Conservation (phyloP, 2,113 vertebrate genomes). For the Motacilla tschutschensis region DNA sequence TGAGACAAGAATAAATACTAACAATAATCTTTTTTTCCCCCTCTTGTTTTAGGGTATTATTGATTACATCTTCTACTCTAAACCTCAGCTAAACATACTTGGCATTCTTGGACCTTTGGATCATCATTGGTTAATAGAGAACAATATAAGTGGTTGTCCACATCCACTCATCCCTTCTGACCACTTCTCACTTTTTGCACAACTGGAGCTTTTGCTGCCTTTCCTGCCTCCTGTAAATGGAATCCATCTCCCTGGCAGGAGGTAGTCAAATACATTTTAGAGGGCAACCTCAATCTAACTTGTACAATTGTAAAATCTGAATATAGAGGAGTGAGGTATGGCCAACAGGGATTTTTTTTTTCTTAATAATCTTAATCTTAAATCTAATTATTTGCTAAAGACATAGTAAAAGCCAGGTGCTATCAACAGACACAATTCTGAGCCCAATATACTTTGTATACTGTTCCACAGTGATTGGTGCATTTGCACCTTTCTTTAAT, state of each 20-base stretch:
- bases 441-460: constrained; percentile 80
- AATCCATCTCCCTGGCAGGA: constrained; percentile 93
- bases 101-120: constrained; percentile 95
- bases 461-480: constrained; percentile 73
- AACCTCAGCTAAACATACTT: constrained; percentile 95
- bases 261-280: constrained; percentile 89
- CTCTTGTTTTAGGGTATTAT: constrained; percentile 88
- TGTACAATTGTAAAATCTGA: constrained; percentile 83
- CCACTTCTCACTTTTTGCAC: constrained; percentile 98
- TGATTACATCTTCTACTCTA: constrained; percentile 98
- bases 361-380: constrained; percentile 83
- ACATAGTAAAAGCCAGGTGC: constrained; percentile 85
- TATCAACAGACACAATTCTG: constrained; percentile 84
- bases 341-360: constrained; percentile 86
- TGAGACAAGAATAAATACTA: background rate
- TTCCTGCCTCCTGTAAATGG: constrained; percentile 90
- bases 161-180: constrained; percentile 97
- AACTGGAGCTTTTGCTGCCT: constrained; percentile 97
- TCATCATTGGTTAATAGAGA: constrained; percentile 94
- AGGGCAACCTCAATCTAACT: constrained; percentile 73
- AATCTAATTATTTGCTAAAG: constrained; percentile 83
- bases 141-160: constrained; percentile 95
- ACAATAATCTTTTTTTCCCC: background rate
- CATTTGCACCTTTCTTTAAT: constrained; percentile 73
- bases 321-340: constrained; percentile 90